Base-by-base conservation (phyloP, 1,140 invertebrate genomes). In the Colletes latitarsis region DNA sequence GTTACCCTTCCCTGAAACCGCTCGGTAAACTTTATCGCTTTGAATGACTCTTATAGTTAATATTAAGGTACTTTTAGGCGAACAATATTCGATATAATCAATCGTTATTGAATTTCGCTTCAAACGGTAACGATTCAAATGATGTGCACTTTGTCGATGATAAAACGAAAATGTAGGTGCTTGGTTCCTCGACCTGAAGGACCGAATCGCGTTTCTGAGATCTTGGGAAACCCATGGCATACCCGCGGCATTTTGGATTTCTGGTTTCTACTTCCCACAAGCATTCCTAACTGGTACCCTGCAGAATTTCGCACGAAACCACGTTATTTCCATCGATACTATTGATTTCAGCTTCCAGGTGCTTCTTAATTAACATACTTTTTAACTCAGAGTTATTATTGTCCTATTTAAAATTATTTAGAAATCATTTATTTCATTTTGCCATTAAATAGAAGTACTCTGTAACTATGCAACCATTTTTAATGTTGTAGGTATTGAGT, bases 191-290 rank as follows among this genome's bases (percentile, higher is more conserved):
- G 95, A 96, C 86, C 89, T 96, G 19, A 93, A 93, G 14, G 92
- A 92, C 9, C 93, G 95, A 87, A 94, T 95, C 90, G 93, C 94
- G 86, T 97, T 95, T 92, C 93, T 97, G 82, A 93, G 94, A 57
- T 90, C 94, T 21, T 98, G 97, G 97, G 94, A 95, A 8, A 93
- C 95, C 10, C 85, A 94, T 10, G 96, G 96, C 30, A 96, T 96
- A 78, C 96, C 97, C 1, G 85, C 93, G 14, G 95, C 96, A 49
- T 97, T 97, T 91, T 98, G 97, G 97, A 96, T 98, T 69, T 97
- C 96, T 0, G 97, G 96, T 1, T 97, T 98, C 90, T 98, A 96
- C 92, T 97, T 97, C 92, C 97, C 97, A 4, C 97, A 98, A 93
- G 96, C 96, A 1, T 97, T 98, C 92, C 93, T 98, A 17, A 98